These are phyloP conservation scores for Eucidaris tribuloides DNA, from an alignment of 35 echinoderm and acorn worm genomes.

Conservation along the genomic window DNA sequence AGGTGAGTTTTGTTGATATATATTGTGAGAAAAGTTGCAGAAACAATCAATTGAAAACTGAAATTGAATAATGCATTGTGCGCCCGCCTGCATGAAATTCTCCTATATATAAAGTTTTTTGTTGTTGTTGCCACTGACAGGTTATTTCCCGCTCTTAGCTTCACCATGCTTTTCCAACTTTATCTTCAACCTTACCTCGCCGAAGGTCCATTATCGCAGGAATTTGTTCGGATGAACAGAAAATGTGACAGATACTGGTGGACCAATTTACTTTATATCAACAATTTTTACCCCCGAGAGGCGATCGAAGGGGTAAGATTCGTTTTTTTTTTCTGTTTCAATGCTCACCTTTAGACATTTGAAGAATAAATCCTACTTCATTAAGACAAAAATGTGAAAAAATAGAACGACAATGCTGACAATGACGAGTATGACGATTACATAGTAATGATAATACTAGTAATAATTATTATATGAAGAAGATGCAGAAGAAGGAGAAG, in stretches of 20 bases:
- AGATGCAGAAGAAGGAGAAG: not conserved
- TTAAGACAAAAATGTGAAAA: no score
- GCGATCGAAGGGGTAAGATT: not conserved
- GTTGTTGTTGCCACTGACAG: no score
- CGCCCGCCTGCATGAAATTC: no score
- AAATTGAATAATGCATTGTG: no score
- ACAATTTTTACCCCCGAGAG: constrained; percentile 70
- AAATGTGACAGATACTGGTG: constrained; percentile 83
- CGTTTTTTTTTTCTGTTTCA: no score
- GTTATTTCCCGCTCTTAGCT: constrained; percentile 55
- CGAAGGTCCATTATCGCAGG: constrained; percentile 54
- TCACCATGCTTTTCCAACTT: constrained; percentile 63
- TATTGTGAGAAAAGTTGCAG: no score
- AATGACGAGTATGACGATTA: not conserved
- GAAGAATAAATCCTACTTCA: no score
- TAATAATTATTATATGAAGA: not conserved
- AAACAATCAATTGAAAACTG: no score
- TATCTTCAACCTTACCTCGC: constrained; percentile 71
- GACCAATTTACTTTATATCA: constrained; percentile 84
- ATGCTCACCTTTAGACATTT: no score
- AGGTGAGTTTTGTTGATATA: no score
- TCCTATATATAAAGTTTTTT: no score
- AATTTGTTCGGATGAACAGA: not conserved
- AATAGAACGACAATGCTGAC: no score
- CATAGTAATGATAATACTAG: not conserved